phyloP scores from a whole-genome alignment of 2,113 vertebrate genomes.

The Lutjanus erythropterus region DNA sequence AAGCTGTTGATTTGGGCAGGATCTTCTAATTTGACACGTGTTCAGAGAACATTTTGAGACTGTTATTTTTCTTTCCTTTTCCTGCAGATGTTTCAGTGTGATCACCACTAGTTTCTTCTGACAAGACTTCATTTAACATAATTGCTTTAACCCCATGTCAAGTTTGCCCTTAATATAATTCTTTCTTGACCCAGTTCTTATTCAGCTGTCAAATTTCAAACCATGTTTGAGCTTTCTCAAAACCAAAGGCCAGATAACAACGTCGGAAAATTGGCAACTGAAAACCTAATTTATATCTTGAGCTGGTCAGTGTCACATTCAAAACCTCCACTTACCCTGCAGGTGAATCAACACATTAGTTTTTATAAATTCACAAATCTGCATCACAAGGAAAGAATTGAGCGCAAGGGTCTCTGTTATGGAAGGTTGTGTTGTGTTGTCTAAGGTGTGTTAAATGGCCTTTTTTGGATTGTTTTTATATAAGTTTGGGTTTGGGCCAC shows the following conservation, averaged over 20 bases:
- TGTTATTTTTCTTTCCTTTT: not conserved
- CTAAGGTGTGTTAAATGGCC: too few species aligned
- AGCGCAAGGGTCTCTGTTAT: too few species aligned
- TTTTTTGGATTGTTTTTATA: too few species aligned
- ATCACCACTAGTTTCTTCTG: conserved; percentile 1
- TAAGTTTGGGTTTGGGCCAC: too few species aligned
- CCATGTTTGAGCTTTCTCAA: not conserved
- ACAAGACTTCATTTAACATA: conserved; percentile 19
- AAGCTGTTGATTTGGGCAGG: not conserved
- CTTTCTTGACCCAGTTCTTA: conserved; percentile 9
- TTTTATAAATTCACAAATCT: not conserved
- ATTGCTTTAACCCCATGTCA: conserved; percentile 36
- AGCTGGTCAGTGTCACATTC: not conserved
- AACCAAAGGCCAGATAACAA: not conserved
- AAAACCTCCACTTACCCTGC: not conserved
- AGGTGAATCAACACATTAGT: not conserved
- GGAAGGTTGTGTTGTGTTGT: too few species aligned
- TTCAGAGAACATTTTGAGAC: not conserved
- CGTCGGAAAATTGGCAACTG: not conserved
- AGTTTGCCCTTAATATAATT: conserved; percentile 14
- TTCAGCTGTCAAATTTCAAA: conserved; percentile 2
- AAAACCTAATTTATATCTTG: not conserved
- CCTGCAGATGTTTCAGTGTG: conserved; percentile 4
- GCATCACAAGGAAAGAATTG: too few species aligned
- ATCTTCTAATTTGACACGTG: not conserved